Percentiles rank a stretch among this genome's conserved stretches.
phyloP scores from a whole-genome alignment of 2,797 vertebrate species.

The Phataginus tetradactyla region DNA sequence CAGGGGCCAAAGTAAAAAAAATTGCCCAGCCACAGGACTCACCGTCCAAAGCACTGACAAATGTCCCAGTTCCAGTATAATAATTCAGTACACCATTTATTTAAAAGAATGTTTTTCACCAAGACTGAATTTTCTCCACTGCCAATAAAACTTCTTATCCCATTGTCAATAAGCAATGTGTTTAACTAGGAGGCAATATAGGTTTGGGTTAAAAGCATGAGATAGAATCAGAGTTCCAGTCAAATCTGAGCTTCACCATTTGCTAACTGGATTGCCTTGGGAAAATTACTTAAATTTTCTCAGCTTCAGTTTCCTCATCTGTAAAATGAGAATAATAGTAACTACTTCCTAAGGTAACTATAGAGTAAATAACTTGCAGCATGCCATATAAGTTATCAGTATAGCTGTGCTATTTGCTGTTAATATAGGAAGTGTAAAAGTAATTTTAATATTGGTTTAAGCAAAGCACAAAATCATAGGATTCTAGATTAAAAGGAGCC shows the following conservation, averaged over 20 bases:
- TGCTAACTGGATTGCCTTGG: background rate
- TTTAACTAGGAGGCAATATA: background rate
- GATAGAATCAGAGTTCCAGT: background rate
- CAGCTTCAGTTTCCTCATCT: background rate
- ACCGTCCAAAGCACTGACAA: background rate
- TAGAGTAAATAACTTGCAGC: background rate
- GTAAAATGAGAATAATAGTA: background rate
- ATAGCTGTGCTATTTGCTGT: background rate
- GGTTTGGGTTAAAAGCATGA: background rate
- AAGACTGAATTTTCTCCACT: slow-evolving; percentile 16
- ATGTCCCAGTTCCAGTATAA: background rate
- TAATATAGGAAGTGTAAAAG: background rate
- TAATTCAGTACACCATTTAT: background rate
- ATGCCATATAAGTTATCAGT: background rate
- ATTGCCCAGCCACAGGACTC: background rate
- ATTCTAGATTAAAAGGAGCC: background rate
- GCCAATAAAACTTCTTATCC: background rate
- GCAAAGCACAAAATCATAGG: background rate
- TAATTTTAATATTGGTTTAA: slow-evolving; percentile 2
- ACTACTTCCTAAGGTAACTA: background rate
- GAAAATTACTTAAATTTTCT: background rate
- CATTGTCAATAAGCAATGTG: background rate
- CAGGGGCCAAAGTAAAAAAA: background rate
- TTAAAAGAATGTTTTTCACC: background rate
- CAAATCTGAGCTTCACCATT: background rate